Conservation (phyloP, 2,888 invertebrate species). For the Drosophila pseudotalamancana region DNA sequence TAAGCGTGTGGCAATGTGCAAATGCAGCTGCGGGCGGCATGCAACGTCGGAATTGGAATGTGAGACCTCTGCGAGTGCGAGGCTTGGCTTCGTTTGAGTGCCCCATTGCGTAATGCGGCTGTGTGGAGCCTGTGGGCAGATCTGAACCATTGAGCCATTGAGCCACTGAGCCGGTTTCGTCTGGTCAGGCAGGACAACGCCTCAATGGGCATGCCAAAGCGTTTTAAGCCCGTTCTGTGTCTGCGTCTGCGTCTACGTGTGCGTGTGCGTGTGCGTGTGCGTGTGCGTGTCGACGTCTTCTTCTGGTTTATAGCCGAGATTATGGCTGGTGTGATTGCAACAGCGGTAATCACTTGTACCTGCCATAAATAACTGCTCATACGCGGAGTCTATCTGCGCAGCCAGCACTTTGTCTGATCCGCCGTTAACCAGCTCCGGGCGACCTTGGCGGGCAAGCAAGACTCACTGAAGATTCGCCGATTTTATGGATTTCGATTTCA, state of each 20-base stretch:
- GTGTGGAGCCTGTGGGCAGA: slow-evolving; percentile 34
- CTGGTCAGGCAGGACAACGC: slow-evolving; percentile 54
- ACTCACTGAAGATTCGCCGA: slow-evolving; percentile 27
- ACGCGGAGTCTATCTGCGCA: slow-evolving; percentile 24
- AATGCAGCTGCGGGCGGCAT: slow-evolving; percentile 45
- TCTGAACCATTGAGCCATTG: slow-evolving; percentile 7
- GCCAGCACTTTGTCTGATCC: slow-evolving; percentile 9
- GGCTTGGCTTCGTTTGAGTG: slow-evolving; percentile 37
- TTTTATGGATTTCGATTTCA: slow-evolving; percentile 27
- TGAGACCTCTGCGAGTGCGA: slow-evolving; percentile 69
- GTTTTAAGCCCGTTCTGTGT: slow-evolving; percentile 27
- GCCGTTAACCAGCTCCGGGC: slow-evolving; percentile 47
- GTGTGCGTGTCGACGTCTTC: slow-evolving; percentile 31
- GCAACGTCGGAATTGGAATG: slow-evolving; percentile 74
- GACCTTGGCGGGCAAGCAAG: slow-evolving; percentile 49
- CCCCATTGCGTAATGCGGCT: slow-evolving; percentile 53
- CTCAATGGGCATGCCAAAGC: slow-evolving; percentile 22
- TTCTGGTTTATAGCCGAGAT: slow-evolving; percentile 46
- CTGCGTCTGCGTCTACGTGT: too few relatives aligned
- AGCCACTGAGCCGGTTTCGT: slow-evolving; percentile 59
- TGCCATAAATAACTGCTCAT: slow-evolving; percentile 63
- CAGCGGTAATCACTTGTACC: slow-evolving; percentile 20
- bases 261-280: too few relatives aligned
- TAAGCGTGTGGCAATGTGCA: slow-evolving; percentile 22
- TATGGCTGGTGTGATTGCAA: slow-evolving; percentile 46